Conservation (phyloP, 2,113 vertebrate genomes). For the Podarcis cretensis region DNA sequence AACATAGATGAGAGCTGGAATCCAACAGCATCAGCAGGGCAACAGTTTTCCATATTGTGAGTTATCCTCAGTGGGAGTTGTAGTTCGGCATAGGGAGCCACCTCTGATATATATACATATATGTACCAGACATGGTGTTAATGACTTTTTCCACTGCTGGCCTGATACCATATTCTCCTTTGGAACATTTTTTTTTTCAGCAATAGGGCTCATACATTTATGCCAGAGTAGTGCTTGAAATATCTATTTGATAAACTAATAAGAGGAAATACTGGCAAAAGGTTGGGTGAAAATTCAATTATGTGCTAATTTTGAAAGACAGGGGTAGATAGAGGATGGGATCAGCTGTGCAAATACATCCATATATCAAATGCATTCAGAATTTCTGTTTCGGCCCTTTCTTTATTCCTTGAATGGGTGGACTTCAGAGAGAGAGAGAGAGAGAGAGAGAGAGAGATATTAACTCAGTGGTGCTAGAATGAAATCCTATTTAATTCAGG, state of each 20-base stretch:
- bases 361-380: neutral
- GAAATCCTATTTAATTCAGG: neutral
- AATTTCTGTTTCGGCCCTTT: neutral
- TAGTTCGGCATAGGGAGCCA: too few species aligned
- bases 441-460: too few species aligned
- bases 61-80: too few species aligned
- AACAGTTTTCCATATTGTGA: too few species aligned
- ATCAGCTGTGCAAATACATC: neutral
- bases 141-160: neutral
- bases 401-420: neutral
- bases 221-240: neutral
- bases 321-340: neutral
- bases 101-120: too few species aligned
- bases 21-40: too few species aligned
- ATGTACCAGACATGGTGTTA: too few species aligned
- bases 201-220: neutral
- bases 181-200: neutral
- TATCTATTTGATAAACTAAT: neutral
- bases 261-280: neutral
- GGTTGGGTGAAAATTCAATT: neutral
- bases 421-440: neutral
- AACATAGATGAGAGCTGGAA: too few species aligned
- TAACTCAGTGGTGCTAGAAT: too few species aligned
- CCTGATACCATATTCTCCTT: neutral
- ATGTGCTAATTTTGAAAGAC: neutral